A percentile compares a stretch with the other conserved stretches of the same genome.
Evolutionary conservation across 2,888 invertebrate species (phyloP).

Genomic region (Blastobasis adustella): DNA sequence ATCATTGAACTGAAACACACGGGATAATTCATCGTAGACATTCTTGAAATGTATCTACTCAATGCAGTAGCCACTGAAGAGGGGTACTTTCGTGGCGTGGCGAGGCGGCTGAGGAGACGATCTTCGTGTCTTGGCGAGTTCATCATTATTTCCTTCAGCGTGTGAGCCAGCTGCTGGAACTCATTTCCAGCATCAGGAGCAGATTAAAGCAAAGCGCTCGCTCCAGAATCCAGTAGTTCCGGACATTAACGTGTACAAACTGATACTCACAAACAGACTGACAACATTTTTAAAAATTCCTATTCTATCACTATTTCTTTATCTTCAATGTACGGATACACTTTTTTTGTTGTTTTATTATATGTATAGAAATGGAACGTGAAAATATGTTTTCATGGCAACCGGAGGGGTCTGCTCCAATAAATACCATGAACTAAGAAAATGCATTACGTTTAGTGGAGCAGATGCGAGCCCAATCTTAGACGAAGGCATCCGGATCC

Average conservation of each 20-base stretch:
- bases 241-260: no score
- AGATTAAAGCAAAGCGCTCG: background rate
- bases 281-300: no score
- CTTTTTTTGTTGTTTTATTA: no score
- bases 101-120: slow-evolving; percentile 6
- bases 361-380: no score
- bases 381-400: no score
- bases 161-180: slow-evolving; percentile 5
- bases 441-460: background rate
- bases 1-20: slow-evolving; percentile 9
- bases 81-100: slow-evolving; percentile 12
- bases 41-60: slow-evolving; percentile 14
- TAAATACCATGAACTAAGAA: background rate
- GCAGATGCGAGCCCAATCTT: no score
- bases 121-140: slow-evolving; percentile 1
- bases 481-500: no score
- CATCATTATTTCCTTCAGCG: slow-evolving; percentile 9
- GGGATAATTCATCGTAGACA: slow-evolving; percentile 8
- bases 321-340: no score
- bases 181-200: background rate
- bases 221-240: no score
- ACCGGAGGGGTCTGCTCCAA: background rate
- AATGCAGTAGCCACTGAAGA: slow-evolving; percentile 10
- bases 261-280: no score
- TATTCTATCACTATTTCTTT: no score